A percentile compares a stretch with the other conserved stretches of the same genome.
phyloP scores from a whole-genome alignment of 2,888 invertebrate species.

The Hirtodrosophila cameraria region DNA sequence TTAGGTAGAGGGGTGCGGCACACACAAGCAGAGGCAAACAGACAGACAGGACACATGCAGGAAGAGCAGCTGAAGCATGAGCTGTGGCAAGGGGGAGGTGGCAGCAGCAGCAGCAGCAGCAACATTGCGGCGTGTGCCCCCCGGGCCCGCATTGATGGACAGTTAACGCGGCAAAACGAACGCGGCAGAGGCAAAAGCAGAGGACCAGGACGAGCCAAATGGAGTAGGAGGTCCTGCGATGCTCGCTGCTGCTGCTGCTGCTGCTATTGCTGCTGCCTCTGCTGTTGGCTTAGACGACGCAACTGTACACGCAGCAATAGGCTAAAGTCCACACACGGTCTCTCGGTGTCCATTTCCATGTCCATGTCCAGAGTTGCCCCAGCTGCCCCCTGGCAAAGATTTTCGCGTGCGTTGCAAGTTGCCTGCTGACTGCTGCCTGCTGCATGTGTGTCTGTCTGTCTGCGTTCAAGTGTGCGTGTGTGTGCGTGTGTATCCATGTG shows the following conservation, averaged over 20 bases:
- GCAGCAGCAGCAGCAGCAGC: slow-evolving; percentile 19
- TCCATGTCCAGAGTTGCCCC: slow-evolving; percentile 33
- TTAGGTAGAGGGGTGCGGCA: slow-evolving; percentile 61
- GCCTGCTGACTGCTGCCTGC: slow-evolving; percentile 22
- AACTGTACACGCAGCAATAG: slow-evolving; percentile 62
- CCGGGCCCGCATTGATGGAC: slow-evolving; percentile 75
- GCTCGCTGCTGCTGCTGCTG: slow-evolving; percentile 37
- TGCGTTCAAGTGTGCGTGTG: slow-evolving; percentile 20
- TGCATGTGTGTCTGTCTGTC: slow-evolving; percentile 23
- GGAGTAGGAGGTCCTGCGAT: slow-evolving; percentile 22
- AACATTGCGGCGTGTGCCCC: slow-evolving; percentile 24
- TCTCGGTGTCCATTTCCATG: slow-evolving; percentile 34
- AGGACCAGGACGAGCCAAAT: slow-evolving; percentile 2
- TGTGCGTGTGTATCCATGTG: slow-evolving; percentile 6
- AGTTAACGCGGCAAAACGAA: slow-evolving; percentile 80
- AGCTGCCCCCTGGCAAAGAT: slow-evolving; percentile 68
- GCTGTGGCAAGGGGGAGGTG: slow-evolving; percentile 13
- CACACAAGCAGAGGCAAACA: slow-evolving; percentile 62
- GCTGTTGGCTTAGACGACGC: slow-evolving; percentile 77
- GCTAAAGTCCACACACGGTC: slow-evolving; percentile 39
- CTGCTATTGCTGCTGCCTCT: no score
- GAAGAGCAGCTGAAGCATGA: slow-evolving; percentile 19
- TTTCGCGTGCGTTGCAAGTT: slow-evolving; percentile 80
- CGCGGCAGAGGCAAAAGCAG: slow-evolving; percentile 68
- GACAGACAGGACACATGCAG: slow-evolving; percentile 46